Evolutionary conservation across 2,797 vertebrate genomes (phyloP).

Genomic region (Hemibagrus guttatus): DNA sequence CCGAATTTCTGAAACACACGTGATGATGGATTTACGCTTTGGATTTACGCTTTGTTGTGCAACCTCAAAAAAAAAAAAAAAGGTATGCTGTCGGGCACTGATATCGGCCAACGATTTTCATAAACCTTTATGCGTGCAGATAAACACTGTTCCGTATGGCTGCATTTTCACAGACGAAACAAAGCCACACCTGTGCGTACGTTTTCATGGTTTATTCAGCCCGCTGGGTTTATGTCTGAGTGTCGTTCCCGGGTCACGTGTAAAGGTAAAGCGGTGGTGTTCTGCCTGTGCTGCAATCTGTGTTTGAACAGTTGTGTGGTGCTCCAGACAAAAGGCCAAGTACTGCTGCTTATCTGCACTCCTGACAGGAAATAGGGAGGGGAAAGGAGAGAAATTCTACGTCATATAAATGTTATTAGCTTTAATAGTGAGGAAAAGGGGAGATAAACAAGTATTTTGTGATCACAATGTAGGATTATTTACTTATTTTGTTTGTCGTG

Average conservation of each 20-base stretch:
- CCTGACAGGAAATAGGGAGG: neutral
- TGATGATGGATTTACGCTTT: neutral
- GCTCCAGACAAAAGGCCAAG: slow-evolving; percentile 27
- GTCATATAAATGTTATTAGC: slow-evolving; percentile 22
- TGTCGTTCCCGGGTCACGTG: slow-evolving; percentile 10
- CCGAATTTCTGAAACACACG: neutral
- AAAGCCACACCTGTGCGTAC: slow-evolving; percentile 17
- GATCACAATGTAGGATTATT: neutral
- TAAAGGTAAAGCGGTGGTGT: neutral
- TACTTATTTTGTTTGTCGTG: slow-evolving; percentile 16
- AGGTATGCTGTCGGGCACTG: neutral
- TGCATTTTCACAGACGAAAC: neutral
- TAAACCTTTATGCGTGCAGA: neutral
- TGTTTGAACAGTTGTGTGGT: slow-evolving; percentile 37
- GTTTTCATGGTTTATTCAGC: slow-evolving; percentile 11
- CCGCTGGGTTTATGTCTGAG: neutral
- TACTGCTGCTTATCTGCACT: slow-evolving; percentile 1
- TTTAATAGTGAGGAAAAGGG: slow-evolving; percentile 11
- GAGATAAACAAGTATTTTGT: neutral
- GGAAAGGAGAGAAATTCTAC: neutral
- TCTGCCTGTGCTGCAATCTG: slow-evolving; percentile 21
- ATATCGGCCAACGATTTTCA: neutral
- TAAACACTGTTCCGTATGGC: neutral
- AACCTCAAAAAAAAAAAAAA: no score
- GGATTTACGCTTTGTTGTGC: neutral